Conservation (phyloP, 2,797 vertebrate species). For the Falco rusticolus region DNA sequence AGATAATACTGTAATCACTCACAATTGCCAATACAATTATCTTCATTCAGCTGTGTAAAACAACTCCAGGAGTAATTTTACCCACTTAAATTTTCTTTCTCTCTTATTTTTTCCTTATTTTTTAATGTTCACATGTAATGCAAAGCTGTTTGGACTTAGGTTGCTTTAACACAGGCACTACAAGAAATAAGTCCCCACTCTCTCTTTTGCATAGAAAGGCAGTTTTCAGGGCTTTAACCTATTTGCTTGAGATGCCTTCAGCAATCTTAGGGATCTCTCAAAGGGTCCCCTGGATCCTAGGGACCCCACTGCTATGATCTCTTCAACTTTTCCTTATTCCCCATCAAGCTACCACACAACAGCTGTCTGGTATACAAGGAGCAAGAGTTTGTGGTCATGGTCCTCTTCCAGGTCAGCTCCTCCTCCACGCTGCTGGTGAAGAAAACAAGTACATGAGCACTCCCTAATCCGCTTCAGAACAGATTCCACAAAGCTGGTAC, state of each 20-base stretch:
- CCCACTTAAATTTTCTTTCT: not conserved
- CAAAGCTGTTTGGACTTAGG: conserved; percentile 10
- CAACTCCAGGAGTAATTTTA: conserved; percentile 72
- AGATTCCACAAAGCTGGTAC: not conserved
- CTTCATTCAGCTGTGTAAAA: conserved; percentile 93
- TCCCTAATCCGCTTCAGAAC: not conserved
- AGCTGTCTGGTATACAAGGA: not conserved
- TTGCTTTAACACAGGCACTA: not conserved
- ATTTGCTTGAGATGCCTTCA: not conserved
- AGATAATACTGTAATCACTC: conserved; percentile 96
- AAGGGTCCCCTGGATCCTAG: not conserved
- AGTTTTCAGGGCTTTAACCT: not conserved
- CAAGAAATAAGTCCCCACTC: not conserved
- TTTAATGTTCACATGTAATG: conserved; percentile 41
- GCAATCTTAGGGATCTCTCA: not conserved
- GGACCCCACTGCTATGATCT: not conserved
- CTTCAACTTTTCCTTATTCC: not conserved
- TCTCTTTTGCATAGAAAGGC: not conserved
- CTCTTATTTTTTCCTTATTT: not conserved
- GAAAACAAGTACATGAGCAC: not conserved
- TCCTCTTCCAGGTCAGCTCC: not conserved
- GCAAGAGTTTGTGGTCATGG: not conserved
- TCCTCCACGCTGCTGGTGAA: not conserved
- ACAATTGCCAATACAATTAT: conserved; percentile 87
- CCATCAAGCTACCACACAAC: not conserved